Percentiles rank a stretch among this genome's conserved stretches.
phyloP scores from a whole-genome alignment of 2,797 vertebrate genomes.

The Channallabes apus region DNA sequence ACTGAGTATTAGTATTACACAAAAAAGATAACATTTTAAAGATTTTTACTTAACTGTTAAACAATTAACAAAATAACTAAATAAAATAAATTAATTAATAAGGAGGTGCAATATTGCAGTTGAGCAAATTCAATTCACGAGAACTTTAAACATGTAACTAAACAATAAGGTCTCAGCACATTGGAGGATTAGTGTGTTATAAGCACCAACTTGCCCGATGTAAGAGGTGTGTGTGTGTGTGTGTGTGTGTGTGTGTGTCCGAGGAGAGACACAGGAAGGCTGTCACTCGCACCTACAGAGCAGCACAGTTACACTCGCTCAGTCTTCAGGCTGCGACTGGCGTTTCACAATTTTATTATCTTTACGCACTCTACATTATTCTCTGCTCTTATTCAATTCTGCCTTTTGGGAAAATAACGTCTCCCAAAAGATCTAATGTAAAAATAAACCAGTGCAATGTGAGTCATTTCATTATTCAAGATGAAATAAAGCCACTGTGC shows the following conservation, averaged over 20 bases:
- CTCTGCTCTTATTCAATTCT: conserved; percentile 22
- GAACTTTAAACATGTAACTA: not conserved
- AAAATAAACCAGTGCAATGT: conserved; percentile 14
- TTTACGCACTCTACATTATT: not conserved
- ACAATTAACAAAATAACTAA: too few species aligned
- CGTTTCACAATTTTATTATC: not conserved
- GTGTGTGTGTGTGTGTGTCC: not conserved
- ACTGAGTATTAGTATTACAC: too few species aligned
- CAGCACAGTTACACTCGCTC: not conserved
- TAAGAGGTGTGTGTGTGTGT: not conserved
- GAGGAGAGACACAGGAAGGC: not conserved
- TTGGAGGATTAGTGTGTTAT: not conserved
- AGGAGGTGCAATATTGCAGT: too few species aligned
- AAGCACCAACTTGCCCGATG: not conserved
- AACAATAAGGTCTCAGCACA: too few species aligned
- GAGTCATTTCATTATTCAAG: conserved; percentile 33
- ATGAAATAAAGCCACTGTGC: conserved; percentile 27
- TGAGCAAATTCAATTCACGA: not conserved
- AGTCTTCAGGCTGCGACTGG: not conserved
- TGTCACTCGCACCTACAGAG: not conserved
- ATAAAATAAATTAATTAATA: too few species aligned
- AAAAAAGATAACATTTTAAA: too few species aligned
- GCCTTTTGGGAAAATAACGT: conserved; percentile 19
- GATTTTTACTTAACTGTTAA: too few species aligned
- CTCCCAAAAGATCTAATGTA: conserved; percentile 8